Evolutionary conservation across 2,888 invertebrate species (phyloP).

Genomic region (Andrena haemorrhoa): DNA sequence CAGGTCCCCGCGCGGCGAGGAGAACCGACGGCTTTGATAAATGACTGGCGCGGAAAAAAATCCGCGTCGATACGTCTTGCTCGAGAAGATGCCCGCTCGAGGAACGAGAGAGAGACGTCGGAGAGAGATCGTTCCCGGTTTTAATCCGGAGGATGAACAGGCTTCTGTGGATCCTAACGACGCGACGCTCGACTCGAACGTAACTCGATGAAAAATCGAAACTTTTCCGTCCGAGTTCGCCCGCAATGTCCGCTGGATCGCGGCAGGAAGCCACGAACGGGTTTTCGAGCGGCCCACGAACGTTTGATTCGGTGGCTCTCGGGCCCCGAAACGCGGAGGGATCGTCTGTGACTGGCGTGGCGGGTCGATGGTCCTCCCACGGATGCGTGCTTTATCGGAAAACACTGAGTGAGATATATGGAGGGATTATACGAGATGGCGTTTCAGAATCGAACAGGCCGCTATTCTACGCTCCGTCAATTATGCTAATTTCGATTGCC

Average conservation of each 20-base stretch:
- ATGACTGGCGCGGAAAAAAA: constrained; percentile 81
- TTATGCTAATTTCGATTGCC: constrained; percentile 84
- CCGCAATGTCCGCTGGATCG: background rate
- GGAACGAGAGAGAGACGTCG: constrained; percentile 14
- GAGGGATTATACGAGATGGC: constrained; percentile 83
- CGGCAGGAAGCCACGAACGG: background rate
- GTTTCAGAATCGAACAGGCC: constrained; percentile 82
- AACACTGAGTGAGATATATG: constrained; percentile 83
- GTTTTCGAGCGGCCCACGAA: background rate
- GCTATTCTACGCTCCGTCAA: constrained; percentile 84
- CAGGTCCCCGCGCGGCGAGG: constrained; percentile 45
- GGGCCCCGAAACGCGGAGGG: background rate
- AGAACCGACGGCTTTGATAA: constrained; percentile 81
- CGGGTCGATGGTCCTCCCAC: constrained; percentile 73
- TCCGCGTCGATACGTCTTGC: constrained; percentile 83
- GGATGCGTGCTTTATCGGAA: constrained; percentile 81
- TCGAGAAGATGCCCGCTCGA: constrained; percentile 77
- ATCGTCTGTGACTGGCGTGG: constrained; percentile 49
- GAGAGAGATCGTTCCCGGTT: constrained; percentile 34
- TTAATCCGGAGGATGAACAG: background rate
- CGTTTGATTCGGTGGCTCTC: background rate
- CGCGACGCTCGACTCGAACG: background rate
- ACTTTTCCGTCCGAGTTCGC: background rate
- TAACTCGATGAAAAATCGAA: background rate
- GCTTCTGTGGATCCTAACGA: background rate